Percentiles rank a stretch among this genome's conserved stretches.
Conservation (phyloP, 92 coral and sea anemone species). For the Micromussa lordhowensis region DNA sequence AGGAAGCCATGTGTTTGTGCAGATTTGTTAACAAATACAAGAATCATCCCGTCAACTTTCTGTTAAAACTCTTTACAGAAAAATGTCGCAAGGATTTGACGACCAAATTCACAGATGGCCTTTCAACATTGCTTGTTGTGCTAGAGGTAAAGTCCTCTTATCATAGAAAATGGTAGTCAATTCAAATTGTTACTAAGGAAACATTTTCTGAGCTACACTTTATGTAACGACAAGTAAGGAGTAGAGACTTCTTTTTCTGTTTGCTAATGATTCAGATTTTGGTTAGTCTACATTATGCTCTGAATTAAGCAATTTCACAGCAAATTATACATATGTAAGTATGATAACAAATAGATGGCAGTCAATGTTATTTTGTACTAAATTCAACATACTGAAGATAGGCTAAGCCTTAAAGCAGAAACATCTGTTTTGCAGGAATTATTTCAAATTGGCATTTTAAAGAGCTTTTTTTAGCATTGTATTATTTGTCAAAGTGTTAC, state of each 20-base stretch:
- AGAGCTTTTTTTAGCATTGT: too few species aligned
- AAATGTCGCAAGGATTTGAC: constrained; percentile 91
- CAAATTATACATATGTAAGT: too few species aligned
- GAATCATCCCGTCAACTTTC: not conserved
- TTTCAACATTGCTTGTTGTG: constrained; percentile 78
- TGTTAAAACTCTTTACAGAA: constrained; percentile 54
- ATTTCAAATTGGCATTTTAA: too few species aligned
- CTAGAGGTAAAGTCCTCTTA: constrained; percentile 73
- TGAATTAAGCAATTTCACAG: not conserved
- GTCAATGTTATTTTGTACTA: too few species aligned
- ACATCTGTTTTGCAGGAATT: too few species aligned
- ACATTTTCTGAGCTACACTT: not conserved
- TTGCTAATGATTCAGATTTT: too few species aligned
- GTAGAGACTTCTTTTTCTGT: not conserved
- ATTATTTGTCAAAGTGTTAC: too few species aligned
- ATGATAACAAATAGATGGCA: too few species aligned
- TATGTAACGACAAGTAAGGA: not conserved
- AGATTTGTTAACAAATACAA: too few species aligned
- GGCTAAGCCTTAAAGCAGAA: too few species aligned
- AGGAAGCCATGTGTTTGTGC: too few species aligned
- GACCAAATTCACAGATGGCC: constrained; percentile 82
- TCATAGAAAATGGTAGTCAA: not conserved
- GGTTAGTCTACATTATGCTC: not conserved
- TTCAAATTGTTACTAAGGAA: not conserved
- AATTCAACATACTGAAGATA: too few species aligned